Percentiles rank a stretch among this genome's conserved stretches.
These are phyloP conservation scores for Oenanthe melanoleuca DNA, from an alignment of 2,113 vertebrate species.

Conservation along the genomic window DNA sequence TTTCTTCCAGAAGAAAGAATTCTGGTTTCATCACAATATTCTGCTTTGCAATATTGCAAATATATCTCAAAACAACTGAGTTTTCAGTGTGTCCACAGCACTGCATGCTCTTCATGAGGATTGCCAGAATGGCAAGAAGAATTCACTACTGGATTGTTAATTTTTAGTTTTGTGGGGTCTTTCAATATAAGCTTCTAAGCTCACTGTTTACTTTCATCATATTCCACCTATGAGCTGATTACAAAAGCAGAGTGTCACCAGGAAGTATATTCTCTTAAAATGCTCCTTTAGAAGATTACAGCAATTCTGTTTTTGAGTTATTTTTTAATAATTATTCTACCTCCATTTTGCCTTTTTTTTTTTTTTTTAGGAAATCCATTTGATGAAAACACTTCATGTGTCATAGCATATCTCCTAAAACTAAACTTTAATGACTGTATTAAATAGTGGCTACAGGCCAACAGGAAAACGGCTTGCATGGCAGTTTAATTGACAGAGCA, in stretches of 20 bases:
- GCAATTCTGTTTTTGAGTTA: neutral
- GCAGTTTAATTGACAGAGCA: constrained; percentile 63
- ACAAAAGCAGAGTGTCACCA: neutral
- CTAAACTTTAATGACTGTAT: constrained; percentile 43
- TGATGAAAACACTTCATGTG: neutral
- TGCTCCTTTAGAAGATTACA: neutral
- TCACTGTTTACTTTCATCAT: neutral
- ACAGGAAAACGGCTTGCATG: constrained; percentile 36
- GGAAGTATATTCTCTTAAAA: neutral
- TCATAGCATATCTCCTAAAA: neutral
- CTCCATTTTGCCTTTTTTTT: neutral
- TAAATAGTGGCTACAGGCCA: constrained; percentile 58
- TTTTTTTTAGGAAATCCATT: neutral
- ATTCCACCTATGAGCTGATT: neutral
- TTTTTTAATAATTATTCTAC: neutral
- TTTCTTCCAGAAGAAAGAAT: neutral
- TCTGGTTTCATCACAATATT: neutral
- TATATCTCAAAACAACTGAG: neutral
- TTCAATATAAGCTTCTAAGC: neutral
- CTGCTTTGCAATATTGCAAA: neutral
- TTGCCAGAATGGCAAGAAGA: neutral
- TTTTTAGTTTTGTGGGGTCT: neutral
- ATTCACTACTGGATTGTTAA: neutral
- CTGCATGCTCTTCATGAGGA: neutral
- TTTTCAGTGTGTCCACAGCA: neutral